These are phyloP conservation scores for Pangasianodon hypophthalmus DNA, from an alignment of 2,113 vertebrate genomes.

Conservation along the genomic window DNA sequence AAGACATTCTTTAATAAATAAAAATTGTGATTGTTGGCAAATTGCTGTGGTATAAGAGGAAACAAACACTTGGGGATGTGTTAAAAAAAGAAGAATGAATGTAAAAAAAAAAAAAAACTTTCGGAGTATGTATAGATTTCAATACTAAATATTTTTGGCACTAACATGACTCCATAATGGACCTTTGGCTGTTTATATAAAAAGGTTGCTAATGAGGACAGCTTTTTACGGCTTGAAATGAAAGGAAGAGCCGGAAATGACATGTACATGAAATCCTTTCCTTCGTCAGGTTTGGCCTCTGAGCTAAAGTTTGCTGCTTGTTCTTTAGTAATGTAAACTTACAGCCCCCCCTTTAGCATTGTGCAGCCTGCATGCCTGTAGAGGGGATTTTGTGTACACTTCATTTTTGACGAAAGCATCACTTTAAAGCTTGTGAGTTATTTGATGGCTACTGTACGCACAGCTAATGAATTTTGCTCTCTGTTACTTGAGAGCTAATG, in stretches of 20 bases:
- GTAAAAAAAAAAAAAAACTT: background rate
- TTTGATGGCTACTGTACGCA: conserved; percentile 40
- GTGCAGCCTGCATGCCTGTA: background rate
- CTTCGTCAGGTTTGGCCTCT: background rate
- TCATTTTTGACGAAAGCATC: background rate
- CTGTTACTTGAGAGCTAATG: conserved; percentile 24
- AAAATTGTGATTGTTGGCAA: background rate
- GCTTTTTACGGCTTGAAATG: background rate
- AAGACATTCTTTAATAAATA: background rate
- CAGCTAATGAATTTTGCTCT: conserved; percentile 10
- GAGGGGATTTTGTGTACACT: background rate
- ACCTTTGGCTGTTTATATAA: background rate
- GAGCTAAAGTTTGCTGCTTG: background rate
- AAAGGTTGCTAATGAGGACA: background rate
- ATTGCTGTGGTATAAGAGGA: background rate
- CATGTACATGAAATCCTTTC: background rate
- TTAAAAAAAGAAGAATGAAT: too few species aligned
- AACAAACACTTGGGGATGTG: background rate
- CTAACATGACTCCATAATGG: conserved; percentile 17
- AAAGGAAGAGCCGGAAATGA: background rate
- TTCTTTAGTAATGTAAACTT: background rate
- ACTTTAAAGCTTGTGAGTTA: background rate
- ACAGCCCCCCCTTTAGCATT: background rate
- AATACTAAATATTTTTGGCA: background rate
- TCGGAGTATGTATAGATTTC: background rate